Base-by-base conservation (phyloP, 2,113 vertebrate genomes). In the Epinephelus fuscoguttatus region DNA sequence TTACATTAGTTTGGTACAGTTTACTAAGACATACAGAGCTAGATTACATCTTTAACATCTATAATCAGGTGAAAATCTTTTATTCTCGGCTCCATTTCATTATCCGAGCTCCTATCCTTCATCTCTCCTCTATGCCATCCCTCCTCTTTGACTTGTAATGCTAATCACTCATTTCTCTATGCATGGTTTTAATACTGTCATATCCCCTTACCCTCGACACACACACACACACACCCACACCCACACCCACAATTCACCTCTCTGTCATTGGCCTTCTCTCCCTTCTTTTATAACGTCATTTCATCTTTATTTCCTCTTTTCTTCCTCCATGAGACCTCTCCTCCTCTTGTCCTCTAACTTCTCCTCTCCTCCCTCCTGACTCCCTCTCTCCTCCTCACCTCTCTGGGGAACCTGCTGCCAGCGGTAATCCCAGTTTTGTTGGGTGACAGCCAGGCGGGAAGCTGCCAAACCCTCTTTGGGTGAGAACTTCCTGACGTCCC, bases 351-450 rank as follows among this genome's bases (percentile, higher is more conserved):
- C 66, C 50, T 80, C 69, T 21, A 23, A 2, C 53, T 49, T 50
- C 45, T 37, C 53, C 59, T 37, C 7, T 37, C 61, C 18, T 67
- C 25, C 55, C 53, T 45, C 69, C 19, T 60, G 13, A 25, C 64
- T 59, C 23, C 30, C 7, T n/a, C 15, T 37, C 8, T 6, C 9
- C 33, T 6, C 64, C 23, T 83, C 85, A 98, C 97, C 97, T 97
- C 96, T 97, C 90, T 96, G 97, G 61, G 97, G 97, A 56, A 98
- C 97, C 90, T 97, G 97, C 87, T 98, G 97, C 97, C 97, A 98
- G 82, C 97, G 96, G 88, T 98, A 98, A 87, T 98, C 97, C 97
- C 97, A 98, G 95, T 96, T 97, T 78, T 98, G 97, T 69, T 97
- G 97, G n/a, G 96, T 97, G 83, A 98, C 97, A 30, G 97, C 97